phyloP scores from a whole-genome alignment of 2,888 invertebrate genomes.

The Noctua pronuba region DNA sequence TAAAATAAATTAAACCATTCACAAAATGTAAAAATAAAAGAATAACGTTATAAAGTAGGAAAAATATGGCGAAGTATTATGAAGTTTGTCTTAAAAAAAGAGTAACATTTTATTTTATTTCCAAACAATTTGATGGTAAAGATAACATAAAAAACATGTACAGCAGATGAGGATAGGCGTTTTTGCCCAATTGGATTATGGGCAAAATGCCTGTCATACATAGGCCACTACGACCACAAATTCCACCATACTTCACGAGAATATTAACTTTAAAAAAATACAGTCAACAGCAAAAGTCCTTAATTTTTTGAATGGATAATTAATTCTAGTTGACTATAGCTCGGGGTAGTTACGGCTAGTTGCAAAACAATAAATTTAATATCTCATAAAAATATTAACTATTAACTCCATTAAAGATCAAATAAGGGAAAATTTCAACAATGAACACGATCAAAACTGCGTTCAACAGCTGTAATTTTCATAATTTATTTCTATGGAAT shows the following conservation, averaged over 20 bases:
- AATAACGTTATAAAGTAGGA: constrained; percentile 34
- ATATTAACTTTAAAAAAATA: constrained; percentile 39
- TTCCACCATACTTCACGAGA: constrained; percentile 38
- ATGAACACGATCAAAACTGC: neutral
- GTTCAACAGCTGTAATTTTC: neutral
- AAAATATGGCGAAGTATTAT: constrained; percentile 36
- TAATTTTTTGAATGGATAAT: neutral
- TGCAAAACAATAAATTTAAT: no score
- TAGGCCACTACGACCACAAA: constrained; percentile 4
- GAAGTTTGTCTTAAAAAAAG: constrained; percentile 30
- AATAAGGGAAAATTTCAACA: neutral
- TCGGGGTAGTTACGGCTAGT: neutral
- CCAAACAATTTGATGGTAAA: neutral
- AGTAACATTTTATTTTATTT: neutral
- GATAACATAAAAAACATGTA: neutral
- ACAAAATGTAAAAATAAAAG: constrained; percentile 48
- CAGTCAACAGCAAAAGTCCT: constrained; percentile 34
- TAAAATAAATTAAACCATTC: constrained; percentile 59
- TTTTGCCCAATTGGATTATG: neutral
- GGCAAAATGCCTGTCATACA: neutral
- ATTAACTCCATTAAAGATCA: neutral
- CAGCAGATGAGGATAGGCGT: neutral
- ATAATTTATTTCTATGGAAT: neutral
- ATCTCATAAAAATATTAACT: neutral
- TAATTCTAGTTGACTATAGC: neutral